These are phyloP conservation scores for Calliopum simillimum DNA, from an alignment of 2,888 invertebrate species.

Conservation along the genomic window DNA sequence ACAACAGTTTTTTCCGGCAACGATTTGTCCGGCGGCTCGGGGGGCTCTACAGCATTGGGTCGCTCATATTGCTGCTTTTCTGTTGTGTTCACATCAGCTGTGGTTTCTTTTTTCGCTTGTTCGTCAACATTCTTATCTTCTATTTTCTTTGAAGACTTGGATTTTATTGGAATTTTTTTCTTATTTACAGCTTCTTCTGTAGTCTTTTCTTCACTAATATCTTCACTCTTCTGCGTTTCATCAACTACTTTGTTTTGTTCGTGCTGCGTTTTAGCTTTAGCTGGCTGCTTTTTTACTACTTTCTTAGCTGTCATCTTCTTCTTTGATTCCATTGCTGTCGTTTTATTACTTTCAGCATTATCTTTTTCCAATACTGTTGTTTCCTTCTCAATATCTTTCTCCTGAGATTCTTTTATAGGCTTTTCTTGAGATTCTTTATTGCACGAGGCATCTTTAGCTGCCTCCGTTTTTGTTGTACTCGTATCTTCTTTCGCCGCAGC, in stretches of 20 bases:
- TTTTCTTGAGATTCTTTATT: constrained; percentile 16
- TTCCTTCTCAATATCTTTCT: constrained; percentile 21
- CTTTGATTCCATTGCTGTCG: not conserved
- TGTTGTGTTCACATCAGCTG: not conserved
- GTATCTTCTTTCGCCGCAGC: constrained; percentile 28
- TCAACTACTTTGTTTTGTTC: not conserved
- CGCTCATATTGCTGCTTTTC: not conserved
- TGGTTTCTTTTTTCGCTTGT: constrained; percentile 9
- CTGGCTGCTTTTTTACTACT: constrained; percentile 44
- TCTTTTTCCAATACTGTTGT: constrained; percentile 16
- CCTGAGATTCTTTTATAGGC: constrained; percentile 40
- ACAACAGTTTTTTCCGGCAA: constrained; percentile 37
- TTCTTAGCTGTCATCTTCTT: constrained; percentile 49
- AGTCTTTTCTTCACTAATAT: not conserved
- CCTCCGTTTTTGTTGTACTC: not conserved
- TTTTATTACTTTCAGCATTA: not conserved
- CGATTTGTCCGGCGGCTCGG: constrained; percentile 29
- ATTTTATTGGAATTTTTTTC: not conserved
- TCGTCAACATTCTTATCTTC: constrained; percentile 8
- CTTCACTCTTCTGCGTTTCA: constrained; percentile 1
- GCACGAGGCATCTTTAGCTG: not conserved
- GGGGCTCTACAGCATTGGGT: not conserved
- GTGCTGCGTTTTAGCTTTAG: constrained; percentile 46
- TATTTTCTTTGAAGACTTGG: not conserved
- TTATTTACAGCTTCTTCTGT: not conserved